Percentiles rank a stretch among this genome's conserved stretches.
phyloP scores from a whole-genome alignment of 2,113 vertebrate genomes.

The Clarias batrachus region DNA sequence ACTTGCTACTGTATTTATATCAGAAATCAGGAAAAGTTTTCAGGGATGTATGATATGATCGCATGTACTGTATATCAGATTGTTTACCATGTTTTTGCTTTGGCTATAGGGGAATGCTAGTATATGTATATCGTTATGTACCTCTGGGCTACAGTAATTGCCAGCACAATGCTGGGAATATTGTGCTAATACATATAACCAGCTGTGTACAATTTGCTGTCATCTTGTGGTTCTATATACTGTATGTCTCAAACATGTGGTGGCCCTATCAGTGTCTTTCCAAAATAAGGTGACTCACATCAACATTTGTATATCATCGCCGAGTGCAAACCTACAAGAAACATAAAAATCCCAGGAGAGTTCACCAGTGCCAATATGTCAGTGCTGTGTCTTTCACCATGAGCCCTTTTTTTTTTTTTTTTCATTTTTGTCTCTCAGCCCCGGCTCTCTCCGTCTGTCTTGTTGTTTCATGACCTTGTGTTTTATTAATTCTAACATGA shows the following conservation, averaged over 20 bases:
- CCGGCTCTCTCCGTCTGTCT: not conserved
- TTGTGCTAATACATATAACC: not conserved
- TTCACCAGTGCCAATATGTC: constrained; percentile 1
- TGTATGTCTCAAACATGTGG: not conserved
- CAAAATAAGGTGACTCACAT: not conserved
- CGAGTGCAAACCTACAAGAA: not conserved
- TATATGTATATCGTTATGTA: not conserved
- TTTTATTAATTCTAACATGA: constrained; percentile 20
- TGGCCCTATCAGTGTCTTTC: not conserved
- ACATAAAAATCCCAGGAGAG: constrained; percentile 2
- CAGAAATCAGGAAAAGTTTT: not conserved
- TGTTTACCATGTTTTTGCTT: not conserved
- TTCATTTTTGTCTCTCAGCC: not conserved
- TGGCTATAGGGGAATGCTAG: not conserved
- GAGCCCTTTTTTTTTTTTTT: not conserved
- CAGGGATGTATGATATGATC: not conserved
- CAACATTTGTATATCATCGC: not conserved
- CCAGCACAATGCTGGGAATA: not conserved
- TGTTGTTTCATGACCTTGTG: constrained; percentile 3
- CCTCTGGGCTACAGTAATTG: not conserved
- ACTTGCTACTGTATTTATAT: not conserved
- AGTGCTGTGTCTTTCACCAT: not conserved
- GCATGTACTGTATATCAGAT: too few species aligned
- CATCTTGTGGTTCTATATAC: too few species aligned
- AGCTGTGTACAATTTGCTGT: not conserved